Evolutionary conservation across 1,140 invertebrate species (phyloP), one percentile per base, ranked within the genome.

Genomic region (Temnothorax nylanderi): DNA sequence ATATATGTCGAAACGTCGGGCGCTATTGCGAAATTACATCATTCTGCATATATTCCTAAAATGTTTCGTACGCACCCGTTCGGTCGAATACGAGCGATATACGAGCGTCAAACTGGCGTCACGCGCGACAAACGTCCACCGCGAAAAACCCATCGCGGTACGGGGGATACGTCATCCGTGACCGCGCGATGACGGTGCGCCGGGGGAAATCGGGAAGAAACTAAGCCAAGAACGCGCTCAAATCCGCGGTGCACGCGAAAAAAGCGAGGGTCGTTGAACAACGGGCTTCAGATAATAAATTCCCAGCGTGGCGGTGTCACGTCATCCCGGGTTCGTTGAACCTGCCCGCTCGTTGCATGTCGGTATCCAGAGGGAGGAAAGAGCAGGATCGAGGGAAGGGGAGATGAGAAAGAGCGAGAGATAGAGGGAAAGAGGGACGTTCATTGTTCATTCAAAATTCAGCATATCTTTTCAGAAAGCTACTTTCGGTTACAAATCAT

Each of bases 281-380:
- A 90, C 85, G 77, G 51, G 80, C 88, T 69, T 84, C 77, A 88
- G 90, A 93, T 93, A 93, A 94, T 93, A 93, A 93, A 93, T 93
- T 93, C 90, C 88, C 90, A 89, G 90, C 89, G 90, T 91, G 88
- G 91, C 89, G 85, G 88, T 93, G 91, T 93, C 92, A 82, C 88
- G 88, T 93, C 91, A 92, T 91, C 90, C 87, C 78, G 85, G 71
- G 92, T 92, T 92, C 92, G 87, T 92, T 91, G 91, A 93, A 90
- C 90, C 64, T 75, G 37, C 58, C 37, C 32, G 86, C 11, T 86
- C 60, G 80, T 81, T 87, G 85, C 80, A 69, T 72, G 88, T 82
- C 87, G 87, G 58, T 54, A 76, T 64, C 85, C 87, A 67, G 47
- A 54, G 86, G 76, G 89, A 88, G 80, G 85, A 86, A 84, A 84